Evolutionary conservation across 2,797 vertebrate species (phyloP), one percentile per base, ranked within the genome.

Genomic region (Scarus forsteni): DNA sequence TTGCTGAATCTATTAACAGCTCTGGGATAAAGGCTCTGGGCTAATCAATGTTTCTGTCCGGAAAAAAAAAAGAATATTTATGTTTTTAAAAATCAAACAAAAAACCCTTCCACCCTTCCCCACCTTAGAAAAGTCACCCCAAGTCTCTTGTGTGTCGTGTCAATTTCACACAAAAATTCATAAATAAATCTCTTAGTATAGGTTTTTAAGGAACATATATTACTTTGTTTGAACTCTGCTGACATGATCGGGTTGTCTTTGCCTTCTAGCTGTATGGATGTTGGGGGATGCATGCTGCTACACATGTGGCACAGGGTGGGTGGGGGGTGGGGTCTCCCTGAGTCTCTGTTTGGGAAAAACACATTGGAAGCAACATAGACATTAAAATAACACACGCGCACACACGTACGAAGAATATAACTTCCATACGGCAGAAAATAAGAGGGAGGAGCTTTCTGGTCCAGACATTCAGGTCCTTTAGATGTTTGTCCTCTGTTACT

Each of bases 321-420:
- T 14, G 18, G 66, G 35, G 60, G 66, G 79, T 3, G 63, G 73
- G 65, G 80, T 86, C 86, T 91, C 83, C 91, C 90, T 92, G 90
- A 90, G 88, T 90, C 80, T 90, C 63, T 80, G 60, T 78, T 70
- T 74, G n/a, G 67, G 79, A 66, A 81, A 73, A 79, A 58, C 60
- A 59, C 79, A 45, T 35, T 54, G 60, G 72, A 80, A 65, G 48
- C 58, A 65, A 60, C 43, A 44, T 55, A 46, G 43, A 34, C 56
- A 44, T 45, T 40, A 51, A 39, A 62, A 27, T 43, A 58, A 46
- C 48, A 38, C 56, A 53, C 48, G 57, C 44, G 46, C 72, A 66
- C 69, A 59, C n/a, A n/a, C n/a, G n/a, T n/a, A 55, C 48, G 27
- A 12, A 66, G 11, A 58, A 60, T 27, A 58, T 58, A 58, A 42